Conservation (phyloP, 2,888 invertebrate species). For the Scrobipalpa costella region DNA sequence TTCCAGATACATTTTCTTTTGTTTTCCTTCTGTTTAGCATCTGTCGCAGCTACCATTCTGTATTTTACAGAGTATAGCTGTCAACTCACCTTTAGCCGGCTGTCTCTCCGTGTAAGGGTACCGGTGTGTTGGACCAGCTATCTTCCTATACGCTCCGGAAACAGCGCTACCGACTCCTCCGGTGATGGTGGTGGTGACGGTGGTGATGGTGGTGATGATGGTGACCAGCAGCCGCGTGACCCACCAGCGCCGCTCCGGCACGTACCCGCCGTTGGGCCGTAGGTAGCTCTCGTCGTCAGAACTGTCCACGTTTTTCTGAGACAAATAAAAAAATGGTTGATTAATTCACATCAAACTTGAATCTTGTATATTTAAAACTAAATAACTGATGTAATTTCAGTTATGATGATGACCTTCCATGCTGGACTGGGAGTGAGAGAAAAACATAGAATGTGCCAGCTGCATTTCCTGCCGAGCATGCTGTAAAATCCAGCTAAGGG, state of each 20-base stretch:
- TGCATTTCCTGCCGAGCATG: too few species aligned
- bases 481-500: too few species aligned
- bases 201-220: conserved; percentile 55
- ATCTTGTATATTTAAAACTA: too few species aligned
- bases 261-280: conserved; percentile 46
- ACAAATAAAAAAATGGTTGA: background rate
- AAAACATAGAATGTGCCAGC: too few species aligned
- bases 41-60: too few species aligned
- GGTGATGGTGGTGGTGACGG: conserved; percentile 45
- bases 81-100: conserved; percentile 52
- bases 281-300: conserved; percentile 67
- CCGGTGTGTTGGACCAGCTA: conserved; percentile 63
- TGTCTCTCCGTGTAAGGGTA: conserved; percentile 68
- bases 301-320: conserved; percentile 60
- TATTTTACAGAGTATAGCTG: too few species aligned
- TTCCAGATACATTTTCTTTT: too few species aligned
- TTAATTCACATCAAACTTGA: too few species aligned
- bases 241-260: conserved; percentile 64
- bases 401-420: too few species aligned
- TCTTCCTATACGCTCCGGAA: conserved; percentile 51
- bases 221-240: conserved; percentile 57
- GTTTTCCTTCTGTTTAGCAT: too few species aligned
- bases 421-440: too few species aligned
- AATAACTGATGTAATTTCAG: too few species aligned
- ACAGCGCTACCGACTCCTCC: conserved; percentile 41